phyloP scores from a whole-genome alignment of 2,797 vertebrate species.

The Chelon auratus region DNA sequence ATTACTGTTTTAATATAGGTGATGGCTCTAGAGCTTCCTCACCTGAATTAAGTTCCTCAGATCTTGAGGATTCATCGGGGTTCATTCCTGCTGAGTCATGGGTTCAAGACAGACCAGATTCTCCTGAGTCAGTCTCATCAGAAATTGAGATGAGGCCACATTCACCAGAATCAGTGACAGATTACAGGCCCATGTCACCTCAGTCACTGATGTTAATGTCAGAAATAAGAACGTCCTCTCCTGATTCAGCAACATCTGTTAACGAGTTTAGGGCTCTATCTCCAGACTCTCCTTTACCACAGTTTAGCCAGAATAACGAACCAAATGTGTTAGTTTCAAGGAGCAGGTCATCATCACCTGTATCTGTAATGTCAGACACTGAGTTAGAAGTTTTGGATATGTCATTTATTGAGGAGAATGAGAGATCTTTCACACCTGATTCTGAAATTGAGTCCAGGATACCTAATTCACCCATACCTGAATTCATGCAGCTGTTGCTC shows the following conservation, averaged over 20 bases:
- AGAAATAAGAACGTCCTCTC: constrained; percentile 44
- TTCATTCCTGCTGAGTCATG: not conserved
- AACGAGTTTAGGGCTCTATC: constrained; percentile 37
- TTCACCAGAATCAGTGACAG: constrained; percentile 37
- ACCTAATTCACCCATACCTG: constrained; percentile 67
- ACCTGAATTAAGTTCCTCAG: constrained; percentile 14
- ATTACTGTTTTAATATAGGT: not conserved
- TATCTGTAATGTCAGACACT: constrained; percentile 38
- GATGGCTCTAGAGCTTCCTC: constrained; percentile 11
- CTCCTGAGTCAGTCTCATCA: constrained; percentile 18
- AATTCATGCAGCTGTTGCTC: constrained; percentile 38
- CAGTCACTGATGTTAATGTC: constrained; percentile 12
- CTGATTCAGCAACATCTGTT: constrained; percentile 40
- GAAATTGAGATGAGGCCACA: constrained; percentile 18
- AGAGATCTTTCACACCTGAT: constrained; percentile 23
- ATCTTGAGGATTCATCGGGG: constrained; percentile 18
- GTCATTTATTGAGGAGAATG: constrained; percentile 17
- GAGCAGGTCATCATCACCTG: constrained; percentile 40
- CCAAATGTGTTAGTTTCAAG: constrained; percentile 4
- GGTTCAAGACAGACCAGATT: constrained; percentile 27
- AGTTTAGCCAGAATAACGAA: constrained; percentile 30
- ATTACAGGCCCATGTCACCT: constrained; percentile 42
- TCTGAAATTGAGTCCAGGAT: constrained; percentile 53
- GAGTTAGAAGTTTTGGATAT: constrained; percentile 36
- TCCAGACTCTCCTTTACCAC: constrained; percentile 45